These are phyloP conservation scores for Bolinopsis microptera DNA, from an alignment of 37 sponge, comb jelly and placozoan species.

Conservation along the genomic window DNA sequence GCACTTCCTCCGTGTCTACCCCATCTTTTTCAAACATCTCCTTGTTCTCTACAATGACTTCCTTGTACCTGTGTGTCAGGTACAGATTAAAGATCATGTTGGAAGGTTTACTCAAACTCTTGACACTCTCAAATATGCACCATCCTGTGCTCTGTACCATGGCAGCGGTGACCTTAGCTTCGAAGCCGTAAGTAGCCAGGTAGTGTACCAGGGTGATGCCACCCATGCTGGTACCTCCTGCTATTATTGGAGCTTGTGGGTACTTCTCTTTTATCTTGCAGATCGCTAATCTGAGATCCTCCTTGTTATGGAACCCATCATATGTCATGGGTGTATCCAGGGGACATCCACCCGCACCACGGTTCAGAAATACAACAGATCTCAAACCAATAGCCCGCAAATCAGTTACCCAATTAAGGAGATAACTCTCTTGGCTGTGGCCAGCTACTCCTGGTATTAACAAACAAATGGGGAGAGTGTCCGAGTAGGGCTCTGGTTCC, in stretches of 20 bases:
- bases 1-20: background rate
- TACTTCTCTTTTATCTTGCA: background rate
- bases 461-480: background rate
- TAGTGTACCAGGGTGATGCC: slow-evolving; percentile 39
- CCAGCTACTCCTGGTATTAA: slow-evolving; percentile 25
- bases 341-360: background rate
- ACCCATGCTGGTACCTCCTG: slow-evolving; percentile 29
- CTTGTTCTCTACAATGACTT: background rate
- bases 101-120: slow-evolving; percentile 37
- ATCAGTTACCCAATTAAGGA: slow-evolving; percentile 9
- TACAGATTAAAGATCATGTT: slow-evolving; percentile 54
- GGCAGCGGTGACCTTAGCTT: background rate
- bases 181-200: slow-evolving; percentile 8
- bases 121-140: slow-evolving; percentile 49
- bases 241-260: background rate
- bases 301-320: background rate
- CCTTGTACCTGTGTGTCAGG: slow-evolving; percentile 48
- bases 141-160: slow-evolving; percentile 57
- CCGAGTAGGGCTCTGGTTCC: background rate
- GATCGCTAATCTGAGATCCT: slow-evolving; percentile 19
- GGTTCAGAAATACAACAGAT: slow-evolving; percentile 25
- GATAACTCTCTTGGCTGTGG: slow-evolving; percentile 49
- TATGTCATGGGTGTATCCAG: slow-evolving; percentile 23
- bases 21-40: background rate
- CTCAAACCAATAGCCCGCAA: background rate